Base-by-base conservation (phyloP, 2,888 invertebrate species). In the Torymus texanus region DNA sequence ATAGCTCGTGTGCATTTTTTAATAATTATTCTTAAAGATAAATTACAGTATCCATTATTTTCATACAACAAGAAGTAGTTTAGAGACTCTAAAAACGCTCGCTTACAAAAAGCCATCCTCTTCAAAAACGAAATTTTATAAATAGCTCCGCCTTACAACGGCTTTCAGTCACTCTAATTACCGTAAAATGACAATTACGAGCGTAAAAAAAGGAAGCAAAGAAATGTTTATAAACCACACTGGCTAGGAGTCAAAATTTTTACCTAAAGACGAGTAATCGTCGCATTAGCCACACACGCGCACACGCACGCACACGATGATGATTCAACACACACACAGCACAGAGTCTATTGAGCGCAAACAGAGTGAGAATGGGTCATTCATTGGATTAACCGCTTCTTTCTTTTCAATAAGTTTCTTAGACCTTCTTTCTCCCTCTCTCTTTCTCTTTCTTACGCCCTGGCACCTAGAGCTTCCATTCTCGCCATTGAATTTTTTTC, bases 371-470 rank as follows among this genome's bases (percentile, higher is more conserved):
- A 86, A 84, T 85, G 85, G 85, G 85, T 85, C 86, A 85, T 85
- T 88, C 86, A 84, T 87, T 86, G 86, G 83, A 86, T 88, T 85
- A 86, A 84, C 84, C 68, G 78, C 80, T 55, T 78, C 82, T 83
- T 84, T 67, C 67, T 73, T 73, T 67, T 71, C 67, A 55, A 62
- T 73, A 78, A 73, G 21, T 67, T 73, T 56, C 56, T 73, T 58
- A n/a, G 53, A 24, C 41, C n/a, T n/a, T n/a, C n/a, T n/a, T n/a
- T n/a, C n/a, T n/a, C n/a, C n/a, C n/a, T n/a, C n/a, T n/a, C n/a
- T 12, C n/a, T 5, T 8, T 5, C 41, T 41, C 41, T 41, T 3
- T 5, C 41, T 41, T 41, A 41, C 41, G 41, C 1, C 41, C 41
- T 41, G 41, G 41, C 21, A 16, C 50, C 62, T 21, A 51, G 63